These are phyloP conservation scores for Syngnathus typhle DNA, from an alignment of 2,113 vertebrate species.

Conservation along the genomic window DNA sequence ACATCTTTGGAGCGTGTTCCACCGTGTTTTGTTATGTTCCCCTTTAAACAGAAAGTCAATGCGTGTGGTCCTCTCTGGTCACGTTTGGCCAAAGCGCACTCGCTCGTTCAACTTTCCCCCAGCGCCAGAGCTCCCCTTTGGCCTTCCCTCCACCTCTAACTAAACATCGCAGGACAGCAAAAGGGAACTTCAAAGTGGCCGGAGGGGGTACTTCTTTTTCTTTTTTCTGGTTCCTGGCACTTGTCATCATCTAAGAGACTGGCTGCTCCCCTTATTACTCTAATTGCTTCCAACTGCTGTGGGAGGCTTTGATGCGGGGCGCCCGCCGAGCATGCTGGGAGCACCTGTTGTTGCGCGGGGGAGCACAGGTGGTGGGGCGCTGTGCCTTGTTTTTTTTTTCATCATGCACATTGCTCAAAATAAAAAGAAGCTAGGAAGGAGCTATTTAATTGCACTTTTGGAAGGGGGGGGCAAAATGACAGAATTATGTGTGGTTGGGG, in stretches of 20 bases:
- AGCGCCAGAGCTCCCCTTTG: constrained; percentile 64
- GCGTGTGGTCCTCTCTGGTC: constrained; percentile 67
- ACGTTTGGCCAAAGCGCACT: constrained; percentile 61
- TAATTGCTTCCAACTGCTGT: constrained; percentile 77
- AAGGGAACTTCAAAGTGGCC: constrained; percentile 74
- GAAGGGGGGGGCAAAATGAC: neutral
- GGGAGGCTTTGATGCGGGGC: constrained; percentile 71
- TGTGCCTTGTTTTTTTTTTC: neutral
- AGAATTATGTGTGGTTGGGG: neutral
- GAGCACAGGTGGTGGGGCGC: constrained; percentile 60
- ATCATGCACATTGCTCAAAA: constrained; percentile 9
- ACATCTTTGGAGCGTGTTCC: constrained; percentile 66
- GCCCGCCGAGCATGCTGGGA: constrained; percentile 62
- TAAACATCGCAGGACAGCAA: constrained; percentile 70
- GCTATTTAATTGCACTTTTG: constrained; percentile 1
- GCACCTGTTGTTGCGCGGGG: constrained; percentile 70
- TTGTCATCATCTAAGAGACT: constrained; percentile 74
- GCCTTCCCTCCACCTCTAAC: constrained; percentile 65
- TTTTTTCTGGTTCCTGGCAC: constrained; percentile 63
- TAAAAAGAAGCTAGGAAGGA: constrained; percentile 6
- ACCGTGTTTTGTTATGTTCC: constrained; percentile 69
- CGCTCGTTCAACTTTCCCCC: constrained; percentile 62
- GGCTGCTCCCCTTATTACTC: constrained; percentile 72
- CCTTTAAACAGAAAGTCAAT: constrained; percentile 65
- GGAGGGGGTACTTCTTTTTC: constrained; percentile 67